Base-by-base conservation (phyloP, 2,888 invertebrate genomes). In the Xestoiulus laeticollis region DNA sequence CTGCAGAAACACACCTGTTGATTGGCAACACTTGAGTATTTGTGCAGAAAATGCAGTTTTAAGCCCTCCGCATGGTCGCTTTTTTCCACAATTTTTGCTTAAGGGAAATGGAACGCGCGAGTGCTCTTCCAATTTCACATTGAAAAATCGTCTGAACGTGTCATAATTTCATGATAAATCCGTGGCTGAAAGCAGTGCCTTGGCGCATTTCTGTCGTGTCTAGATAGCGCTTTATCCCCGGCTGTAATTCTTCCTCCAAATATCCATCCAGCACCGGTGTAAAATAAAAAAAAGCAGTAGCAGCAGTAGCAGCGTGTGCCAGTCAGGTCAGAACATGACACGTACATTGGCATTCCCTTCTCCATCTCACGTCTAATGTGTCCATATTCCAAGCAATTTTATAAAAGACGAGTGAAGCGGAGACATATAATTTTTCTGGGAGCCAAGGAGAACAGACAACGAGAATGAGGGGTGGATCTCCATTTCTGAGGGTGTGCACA, bases 141-240 rank as follows among this genome's bases (percentile, higher is more conserved):
- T 68, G 68, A 68, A 68, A 68, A 68, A 68, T 68, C 68, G 68
- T 68, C 68, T 68, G 68, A 68, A 68, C 68, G 68, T 68, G 68
- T 68, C 68, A 68, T 68, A 68, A 68, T 68, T 68, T 68, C 68
- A 22, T 68, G 68, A 68, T 68, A 68, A 68, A 68, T 68, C 68
- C 68, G 68, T 16, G 68, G 22, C 68, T 68, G 68, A 68, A 68
- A 68, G 68, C 68, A 68, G 68, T 68, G 68, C 26, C 68, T n/a
- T 68, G 68, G 26, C 26, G 68, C 68, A 68, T 68, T 22, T n/a
- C 68, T 68, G 68, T 68, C 68, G 68, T 68, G 22, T 68, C 68
- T 68, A 68, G 68, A 68, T 68, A 68, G 68, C 68, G 68, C 68
- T 68, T 68, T 68, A 68, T 68, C 68, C 68, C 68, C 12, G 68